Base-by-base conservation (phyloP, 1,140 invertebrate species). In the Ceratitis capitata region DNA sequence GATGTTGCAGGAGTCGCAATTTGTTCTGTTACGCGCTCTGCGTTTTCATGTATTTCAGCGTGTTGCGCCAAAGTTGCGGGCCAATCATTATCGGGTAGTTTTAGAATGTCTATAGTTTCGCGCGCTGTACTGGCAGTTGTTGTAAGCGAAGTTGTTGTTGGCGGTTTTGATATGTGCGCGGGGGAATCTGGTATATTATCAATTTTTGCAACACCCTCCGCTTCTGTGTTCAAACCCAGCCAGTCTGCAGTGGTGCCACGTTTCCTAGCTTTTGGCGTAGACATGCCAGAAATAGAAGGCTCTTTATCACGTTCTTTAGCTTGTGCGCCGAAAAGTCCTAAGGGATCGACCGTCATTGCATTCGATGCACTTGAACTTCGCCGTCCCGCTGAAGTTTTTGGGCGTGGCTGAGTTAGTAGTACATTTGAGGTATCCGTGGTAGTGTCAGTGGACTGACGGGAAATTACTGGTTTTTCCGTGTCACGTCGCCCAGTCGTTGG, bases 391-490 rank as follows among this genome's bases (percentile, higher is more conserved):
- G 91, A 87, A 0, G 91, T 91, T 61, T 92, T 91, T 7, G 90
- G 89, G 7, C 90, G 87, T 0, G 87, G 85, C 58, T 89, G 88
- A 7, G 86, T 26, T n/a, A 78, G 84, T 3, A 56, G 61, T 12
- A 88, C 42, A 29, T 87, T 87, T 19, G 88, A 90, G 53, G 88
- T 91, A 3, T 91, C 90, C 0, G 90, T 91, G 1, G 90, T 91
- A 16, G 89, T 92, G 26, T 92, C 91, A 1, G 90, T 91, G 6
- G 91, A 91, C 64, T 91, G 89, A 1, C 91, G 86, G 19, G 90
- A 92, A 64, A 92, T 89, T 0, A 87, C 86, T 6, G 89, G 88
- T 23, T 82, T 85, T 89, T 0, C 88, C 86, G 0, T 87, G 86
- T 64, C 47, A 9, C 69, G 69, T 9, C 69, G 69, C 19, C 39